Evolutionary conservation across 2,888 invertebrate genomes (phyloP).

Genomic region (Tipula vernalis): DNA sequence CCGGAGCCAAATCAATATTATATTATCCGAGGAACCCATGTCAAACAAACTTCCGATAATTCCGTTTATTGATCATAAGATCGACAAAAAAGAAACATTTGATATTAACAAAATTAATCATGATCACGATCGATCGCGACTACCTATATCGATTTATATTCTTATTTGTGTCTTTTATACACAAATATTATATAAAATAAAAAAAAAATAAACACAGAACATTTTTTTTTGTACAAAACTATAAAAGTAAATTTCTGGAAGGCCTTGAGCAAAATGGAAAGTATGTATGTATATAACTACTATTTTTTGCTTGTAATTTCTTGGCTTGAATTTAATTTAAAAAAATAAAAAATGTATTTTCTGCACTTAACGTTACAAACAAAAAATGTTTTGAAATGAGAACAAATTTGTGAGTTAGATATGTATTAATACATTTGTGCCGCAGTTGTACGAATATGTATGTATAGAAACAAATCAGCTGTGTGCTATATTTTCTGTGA

Average conservation of each 20-base stretch:
- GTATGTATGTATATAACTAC: not conserved
- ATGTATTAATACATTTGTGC: not conserved
- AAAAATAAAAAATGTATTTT: not conserved
- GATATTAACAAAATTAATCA: not conserved
- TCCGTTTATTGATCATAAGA: not conserved
- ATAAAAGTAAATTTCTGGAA: not conserved
- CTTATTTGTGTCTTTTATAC: not conserved
- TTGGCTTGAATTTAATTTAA: not conserved
- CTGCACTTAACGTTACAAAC: not conserved
- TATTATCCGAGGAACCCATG: not conserved
- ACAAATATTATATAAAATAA: not conserved
- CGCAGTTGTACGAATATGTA: not conserved
- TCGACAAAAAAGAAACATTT: not conserved
- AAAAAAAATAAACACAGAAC: not conserved
- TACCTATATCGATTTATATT: not conserved
- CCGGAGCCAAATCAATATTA: not conserved
- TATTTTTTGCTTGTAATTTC: not conserved
- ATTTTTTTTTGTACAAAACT: not conserved
- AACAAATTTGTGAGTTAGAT: not conserved
- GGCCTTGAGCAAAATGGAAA: slow-evolving; percentile 4
- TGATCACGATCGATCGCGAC: not conserved
- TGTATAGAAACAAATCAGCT: not conserved
- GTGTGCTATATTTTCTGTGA: not conserved
- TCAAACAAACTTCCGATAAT: not conserved
- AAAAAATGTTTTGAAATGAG: not conserved